phyloP scores from a whole-genome alignment of 2,113 vertebrate species.

The Charadrius vociferus region DNA sequence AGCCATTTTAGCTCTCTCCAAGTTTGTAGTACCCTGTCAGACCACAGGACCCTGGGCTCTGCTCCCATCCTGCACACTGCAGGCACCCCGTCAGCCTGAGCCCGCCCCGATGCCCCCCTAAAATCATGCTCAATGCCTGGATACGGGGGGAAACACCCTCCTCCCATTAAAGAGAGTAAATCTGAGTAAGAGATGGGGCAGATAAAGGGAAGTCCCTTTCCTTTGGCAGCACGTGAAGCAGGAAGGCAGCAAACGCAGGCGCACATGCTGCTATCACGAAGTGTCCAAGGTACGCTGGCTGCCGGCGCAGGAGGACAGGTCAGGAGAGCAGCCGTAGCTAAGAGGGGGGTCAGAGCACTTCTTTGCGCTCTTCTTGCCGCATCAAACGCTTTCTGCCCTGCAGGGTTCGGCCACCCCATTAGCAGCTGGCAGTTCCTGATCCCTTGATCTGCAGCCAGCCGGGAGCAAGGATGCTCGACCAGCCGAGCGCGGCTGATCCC shows the following conservation, averaged over 20 bases:
- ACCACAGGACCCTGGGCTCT: neutral
- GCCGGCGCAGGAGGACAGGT: accelerated
- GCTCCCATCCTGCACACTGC: neutral
- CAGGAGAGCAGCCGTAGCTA: neutral
- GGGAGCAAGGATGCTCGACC: neutral
- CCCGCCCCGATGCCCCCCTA: accelerated
- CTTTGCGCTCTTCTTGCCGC: neutral
- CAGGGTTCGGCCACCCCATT: neutral
- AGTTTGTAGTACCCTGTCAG: neutral
- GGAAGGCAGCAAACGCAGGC: accelerated
- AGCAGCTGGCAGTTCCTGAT: neutral
- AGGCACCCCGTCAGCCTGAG: accelerated
- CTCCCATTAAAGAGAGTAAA: neutral
- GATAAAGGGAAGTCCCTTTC: neutral
- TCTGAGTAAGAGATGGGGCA: neutral
- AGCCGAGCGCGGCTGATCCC: neutral
- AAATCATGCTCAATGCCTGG: neutral
- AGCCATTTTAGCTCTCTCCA: neutral
- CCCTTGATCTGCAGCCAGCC: accelerated
- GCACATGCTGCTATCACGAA: neutral
- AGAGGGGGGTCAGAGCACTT: accelerated
- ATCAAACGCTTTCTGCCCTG: neutral
- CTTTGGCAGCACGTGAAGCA: neutral
- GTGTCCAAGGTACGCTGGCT: accelerated
- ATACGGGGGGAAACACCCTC: neutral